phyloP scores from a whole-genome alignment of 30 jellyfish, hydroid and myxozoan genomes.

The Aurelia aurita complex sp. Pacific region DNA sequence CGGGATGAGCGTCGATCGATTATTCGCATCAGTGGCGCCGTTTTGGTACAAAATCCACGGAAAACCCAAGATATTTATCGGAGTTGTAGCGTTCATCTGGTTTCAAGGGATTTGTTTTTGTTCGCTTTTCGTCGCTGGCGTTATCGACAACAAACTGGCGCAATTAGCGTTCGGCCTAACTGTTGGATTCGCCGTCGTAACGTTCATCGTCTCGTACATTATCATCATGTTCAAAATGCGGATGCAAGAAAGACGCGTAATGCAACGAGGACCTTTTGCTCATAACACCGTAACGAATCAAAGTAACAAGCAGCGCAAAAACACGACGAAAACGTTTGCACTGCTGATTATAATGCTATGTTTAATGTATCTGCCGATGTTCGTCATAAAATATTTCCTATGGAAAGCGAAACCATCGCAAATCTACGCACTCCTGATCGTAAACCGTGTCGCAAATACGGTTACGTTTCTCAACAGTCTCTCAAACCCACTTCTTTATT shows the following conservation, averaged over 20 bases:
- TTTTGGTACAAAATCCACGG: constrained; percentile 41
- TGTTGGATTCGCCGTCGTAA: constrained; percentile 47
- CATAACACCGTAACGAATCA: neutral
- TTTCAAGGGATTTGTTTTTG: constrained; percentile 33
- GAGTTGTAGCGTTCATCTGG: constrained; percentile 49
- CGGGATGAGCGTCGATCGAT: constrained; percentile 65
- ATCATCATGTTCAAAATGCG: constrained; percentile 15
- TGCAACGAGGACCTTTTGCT: constrained; percentile 8
- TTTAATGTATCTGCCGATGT: constrained; percentile 63
- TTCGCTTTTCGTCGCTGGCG: constrained; percentile 11
- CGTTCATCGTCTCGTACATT: constrained; percentile 49
- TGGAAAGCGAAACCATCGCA: constrained; percentile 49
- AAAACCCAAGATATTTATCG: constrained; percentile 16
- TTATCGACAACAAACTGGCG: constrained; percentile 37
- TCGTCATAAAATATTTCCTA: constrained; percentile 36
- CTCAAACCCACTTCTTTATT: constrained; percentile 43
- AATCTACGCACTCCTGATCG: constrained; percentile 22
- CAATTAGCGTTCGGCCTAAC: constrained; percentile 47
- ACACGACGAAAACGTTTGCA: constrained; percentile 45
- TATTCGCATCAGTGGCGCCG: constrained; percentile 57
- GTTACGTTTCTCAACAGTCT: constrained; percentile 56
- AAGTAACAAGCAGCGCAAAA: constrained; percentile 1
- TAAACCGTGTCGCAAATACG: constrained; percentile 65
- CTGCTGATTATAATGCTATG: constrained; percentile 45
- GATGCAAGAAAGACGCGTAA: constrained; percentile 21